phyloP scores from a whole-genome alignment of 2,113 vertebrate genomes.

The Labeo catla region DNA sequence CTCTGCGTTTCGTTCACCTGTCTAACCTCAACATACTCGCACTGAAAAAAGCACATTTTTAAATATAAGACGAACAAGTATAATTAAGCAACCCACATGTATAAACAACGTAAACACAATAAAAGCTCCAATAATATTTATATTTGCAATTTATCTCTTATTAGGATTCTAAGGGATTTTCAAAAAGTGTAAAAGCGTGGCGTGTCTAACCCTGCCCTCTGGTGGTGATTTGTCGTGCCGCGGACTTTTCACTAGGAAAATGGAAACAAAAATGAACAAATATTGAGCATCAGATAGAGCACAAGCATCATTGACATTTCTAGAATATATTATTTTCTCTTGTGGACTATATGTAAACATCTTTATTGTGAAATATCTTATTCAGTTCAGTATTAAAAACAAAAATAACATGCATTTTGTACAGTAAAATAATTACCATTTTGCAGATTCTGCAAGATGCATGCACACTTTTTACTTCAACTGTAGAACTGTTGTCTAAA shows the following conservation, averaged over 20 bases:
- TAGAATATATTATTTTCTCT: too few species aligned
- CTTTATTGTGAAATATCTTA: too few species aligned
- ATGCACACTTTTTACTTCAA: too few species aligned
- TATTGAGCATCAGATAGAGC: background rate
- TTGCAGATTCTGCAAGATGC: too few species aligned
- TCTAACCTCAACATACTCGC: background rate
- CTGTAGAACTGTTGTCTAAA: too few species aligned
- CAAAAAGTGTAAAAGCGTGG: background rate
- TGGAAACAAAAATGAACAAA: background rate
- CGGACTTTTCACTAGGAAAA: background rate
- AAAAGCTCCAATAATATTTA: background rate
- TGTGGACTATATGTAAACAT: too few species aligned
- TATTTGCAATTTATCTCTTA: background rate
- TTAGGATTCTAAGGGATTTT: background rate
- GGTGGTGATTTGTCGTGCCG: background rate
- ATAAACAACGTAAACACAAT: background rate
- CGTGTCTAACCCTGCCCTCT: constrained; percentile 41
- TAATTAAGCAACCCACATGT: background rate
- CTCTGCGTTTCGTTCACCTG: background rate
- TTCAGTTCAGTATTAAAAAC: too few species aligned
- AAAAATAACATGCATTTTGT: too few species aligned
- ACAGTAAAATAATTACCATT: too few species aligned
- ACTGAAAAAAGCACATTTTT: background rate
- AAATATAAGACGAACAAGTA: background rate
- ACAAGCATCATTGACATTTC: background rate